A percentile compares a stretch with the other conserved stretches of the same genome.
phyloP scores from a whole-genome alignment of 1,140 invertebrate genomes.

The Drosophila tani region DNA sequence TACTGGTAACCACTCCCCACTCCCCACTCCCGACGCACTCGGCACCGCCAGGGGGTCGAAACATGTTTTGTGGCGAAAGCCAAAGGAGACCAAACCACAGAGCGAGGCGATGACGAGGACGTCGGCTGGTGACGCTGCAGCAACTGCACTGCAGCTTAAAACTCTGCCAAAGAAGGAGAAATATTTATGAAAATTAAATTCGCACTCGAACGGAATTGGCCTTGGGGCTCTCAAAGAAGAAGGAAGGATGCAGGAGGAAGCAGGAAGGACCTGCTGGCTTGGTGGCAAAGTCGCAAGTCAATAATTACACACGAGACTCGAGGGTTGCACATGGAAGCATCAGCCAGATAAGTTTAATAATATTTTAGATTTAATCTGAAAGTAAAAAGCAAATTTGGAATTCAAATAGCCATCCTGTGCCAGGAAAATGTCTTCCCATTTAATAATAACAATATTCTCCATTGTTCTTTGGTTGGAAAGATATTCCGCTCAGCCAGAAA shows the following conservation, averaged over 20 bases:
- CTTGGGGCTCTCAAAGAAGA: slow-evolving; percentile 1
- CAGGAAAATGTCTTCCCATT: background rate
- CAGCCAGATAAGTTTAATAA: slow-evolving; percentile 1
- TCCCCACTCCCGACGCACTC: slow-evolving; percentile 11
- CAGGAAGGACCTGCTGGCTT: background rate
- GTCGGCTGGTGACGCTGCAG: slow-evolving; percentile 1
- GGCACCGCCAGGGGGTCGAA: slow-evolving; percentile 19
- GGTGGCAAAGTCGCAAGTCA: slow-evolving; percentile 7
- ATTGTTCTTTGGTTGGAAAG: background rate
- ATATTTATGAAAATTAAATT: slow-evolving; percentile 59
- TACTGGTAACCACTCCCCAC: background rate
- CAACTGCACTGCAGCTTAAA: slow-evolving; percentile 45
- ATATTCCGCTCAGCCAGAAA: background rate
- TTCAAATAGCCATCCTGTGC: background rate
- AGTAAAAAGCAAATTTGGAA: background rate
- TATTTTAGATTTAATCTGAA: background rate
- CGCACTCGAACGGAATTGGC: slow-evolving; percentile 8
- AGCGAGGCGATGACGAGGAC: slow-evolving; percentile 26
- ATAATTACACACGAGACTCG: slow-evolving; percentile 3
- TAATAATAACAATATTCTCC: no score
- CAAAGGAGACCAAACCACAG: slow-evolving; percentile 15
- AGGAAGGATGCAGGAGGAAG: background rate
- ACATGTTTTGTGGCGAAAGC: slow-evolving; percentile 44
- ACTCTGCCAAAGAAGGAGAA: slow-evolving; percentile 39
- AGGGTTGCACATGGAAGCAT: background rate